phyloP scores from a whole-genome alignment of 2,113 vertebrate species.

The Accipiter cooperii region DNA sequence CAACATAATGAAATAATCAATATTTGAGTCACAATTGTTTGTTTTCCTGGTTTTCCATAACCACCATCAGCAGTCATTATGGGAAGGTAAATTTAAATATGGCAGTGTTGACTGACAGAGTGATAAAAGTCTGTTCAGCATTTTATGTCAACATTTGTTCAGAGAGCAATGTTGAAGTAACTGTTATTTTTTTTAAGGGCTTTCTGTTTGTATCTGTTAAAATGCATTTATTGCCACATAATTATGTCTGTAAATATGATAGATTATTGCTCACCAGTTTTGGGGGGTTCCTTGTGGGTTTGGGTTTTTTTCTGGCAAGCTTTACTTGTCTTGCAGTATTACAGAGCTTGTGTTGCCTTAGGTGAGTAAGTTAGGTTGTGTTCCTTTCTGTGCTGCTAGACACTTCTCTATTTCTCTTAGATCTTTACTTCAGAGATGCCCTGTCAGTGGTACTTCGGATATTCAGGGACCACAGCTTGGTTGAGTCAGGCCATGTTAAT shows the following conservation, averaged over 20 bases:
- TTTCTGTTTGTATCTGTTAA: background rate
- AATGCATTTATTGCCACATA: background rate
- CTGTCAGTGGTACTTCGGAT: background rate
- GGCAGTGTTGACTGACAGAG: background rate
- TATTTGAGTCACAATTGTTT: background rate
- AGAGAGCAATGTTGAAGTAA: background rate
- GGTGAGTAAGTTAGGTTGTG: background rate
- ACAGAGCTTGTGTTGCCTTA: background rate
- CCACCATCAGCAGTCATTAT: background rate
- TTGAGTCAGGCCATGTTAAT: background rate
- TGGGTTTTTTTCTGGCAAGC: background rate
- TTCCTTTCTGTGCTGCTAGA: background rate
- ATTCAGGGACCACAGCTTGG: background rate
- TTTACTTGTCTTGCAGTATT: background rate
- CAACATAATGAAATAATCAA: background rate
- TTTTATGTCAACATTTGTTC: background rate
- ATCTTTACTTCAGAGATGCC: background rate
- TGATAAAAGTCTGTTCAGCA: background rate
- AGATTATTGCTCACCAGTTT: background rate
- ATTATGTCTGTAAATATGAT: background rate
- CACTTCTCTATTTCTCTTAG: background rate
- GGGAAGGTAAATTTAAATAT: background rate
- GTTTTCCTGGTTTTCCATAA: background rate
- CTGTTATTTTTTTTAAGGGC: background rate
- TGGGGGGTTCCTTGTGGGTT: too few relatives aligned